A percentile compares a stretch with the other conserved stretches of the same genome.
Evolutionary conservation across 2,113 vertebrate species (phyloP).

Genomic region (Misgurnus anguillicaudatus): DNA sequence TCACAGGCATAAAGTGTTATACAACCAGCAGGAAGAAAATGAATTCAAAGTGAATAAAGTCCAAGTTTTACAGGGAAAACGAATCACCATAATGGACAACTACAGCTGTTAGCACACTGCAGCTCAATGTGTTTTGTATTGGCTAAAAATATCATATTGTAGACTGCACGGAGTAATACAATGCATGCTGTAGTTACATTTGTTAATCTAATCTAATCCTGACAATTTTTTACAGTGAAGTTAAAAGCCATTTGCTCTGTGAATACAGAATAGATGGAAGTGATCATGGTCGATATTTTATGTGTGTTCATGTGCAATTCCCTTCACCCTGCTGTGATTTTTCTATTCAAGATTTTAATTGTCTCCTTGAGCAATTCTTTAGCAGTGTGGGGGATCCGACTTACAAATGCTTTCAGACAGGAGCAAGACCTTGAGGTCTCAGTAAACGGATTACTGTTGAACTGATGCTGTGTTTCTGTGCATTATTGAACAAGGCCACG

Average conservation of each 20-base stretch:
- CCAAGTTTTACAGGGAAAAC: too few relatives aligned
- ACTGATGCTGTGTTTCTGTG: conserved; percentile 15
- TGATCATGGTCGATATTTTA: background rate
- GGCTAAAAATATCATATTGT: too few relatives aligned
- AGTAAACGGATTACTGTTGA: conserved; percentile 12
- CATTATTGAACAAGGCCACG: conserved; percentile 37
- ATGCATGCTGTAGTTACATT: too few relatives aligned
- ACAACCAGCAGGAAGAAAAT: too few relatives aligned
- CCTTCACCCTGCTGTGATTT: background rate
- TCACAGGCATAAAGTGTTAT: too few relatives aligned
- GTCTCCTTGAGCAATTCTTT: conserved; percentile 4
- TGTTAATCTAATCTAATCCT: too few relatives aligned
- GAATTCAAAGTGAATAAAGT: too few relatives aligned
- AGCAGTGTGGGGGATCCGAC: background rate
- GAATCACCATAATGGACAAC: too few relatives aligned
- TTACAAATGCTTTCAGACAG: conserved; percentile 31
- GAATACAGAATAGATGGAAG: background rate
- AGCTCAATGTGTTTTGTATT: too few relatives aligned
- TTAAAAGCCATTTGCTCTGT: too few relatives aligned
- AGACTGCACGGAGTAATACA: too few relatives aligned
- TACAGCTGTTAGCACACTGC: too few relatives aligned
- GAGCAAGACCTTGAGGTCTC: conserved; percentile 33
- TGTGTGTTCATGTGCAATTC: background rate
- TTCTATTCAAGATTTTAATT: conserved; percentile 14
- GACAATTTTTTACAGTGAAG: background rate